phyloP scores from a whole-genome alignment of 2,113 vertebrate genomes.

The Sander vitreus region DNA sequence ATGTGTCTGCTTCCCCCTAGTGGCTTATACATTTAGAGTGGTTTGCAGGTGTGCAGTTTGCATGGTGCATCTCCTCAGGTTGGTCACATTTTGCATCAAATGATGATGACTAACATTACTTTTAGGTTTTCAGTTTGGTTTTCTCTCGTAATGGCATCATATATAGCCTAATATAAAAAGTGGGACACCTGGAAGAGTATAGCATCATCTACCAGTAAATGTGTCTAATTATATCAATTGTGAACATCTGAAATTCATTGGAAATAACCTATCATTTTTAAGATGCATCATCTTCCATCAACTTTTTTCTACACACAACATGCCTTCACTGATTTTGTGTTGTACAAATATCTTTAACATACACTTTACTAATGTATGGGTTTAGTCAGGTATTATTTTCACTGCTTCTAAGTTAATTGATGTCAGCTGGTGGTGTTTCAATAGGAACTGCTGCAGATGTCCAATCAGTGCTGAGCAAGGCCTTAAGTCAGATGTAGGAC shows the following conservation, averaged over 20 bases:
- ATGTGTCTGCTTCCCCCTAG: slow-evolving; percentile 34
- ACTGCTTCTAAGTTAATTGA: slow-evolving; percentile 8
- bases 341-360: too few relatives aligned
- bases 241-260: not conserved
- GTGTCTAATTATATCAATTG: not conserved
- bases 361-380: not conserved
- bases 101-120: not conserved
- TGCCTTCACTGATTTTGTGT: not conserved
- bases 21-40: not conserved
- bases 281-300: not conserved
- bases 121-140: not conserved
- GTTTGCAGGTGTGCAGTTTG: slow-evolving; percentile 20
- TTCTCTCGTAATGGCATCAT: not conserved
- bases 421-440: slow-evolving; percentile 22
- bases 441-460: not conserved
- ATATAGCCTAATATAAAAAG: not conserved
- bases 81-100: not conserved
- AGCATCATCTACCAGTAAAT: not conserved
- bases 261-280: not conserved
- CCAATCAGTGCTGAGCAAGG: not conserved
- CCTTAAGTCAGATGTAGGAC: not conserved
- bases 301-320: not conserved
- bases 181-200: not conserved
- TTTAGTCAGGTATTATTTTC: not conserved
- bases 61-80: not conserved